Percentiles rank a stretch among this genome's conserved stretches.
phyloP scores from a whole-genome alignment of 1,140 invertebrate genomes.

The Akabosia matsudoensis region DNA sequence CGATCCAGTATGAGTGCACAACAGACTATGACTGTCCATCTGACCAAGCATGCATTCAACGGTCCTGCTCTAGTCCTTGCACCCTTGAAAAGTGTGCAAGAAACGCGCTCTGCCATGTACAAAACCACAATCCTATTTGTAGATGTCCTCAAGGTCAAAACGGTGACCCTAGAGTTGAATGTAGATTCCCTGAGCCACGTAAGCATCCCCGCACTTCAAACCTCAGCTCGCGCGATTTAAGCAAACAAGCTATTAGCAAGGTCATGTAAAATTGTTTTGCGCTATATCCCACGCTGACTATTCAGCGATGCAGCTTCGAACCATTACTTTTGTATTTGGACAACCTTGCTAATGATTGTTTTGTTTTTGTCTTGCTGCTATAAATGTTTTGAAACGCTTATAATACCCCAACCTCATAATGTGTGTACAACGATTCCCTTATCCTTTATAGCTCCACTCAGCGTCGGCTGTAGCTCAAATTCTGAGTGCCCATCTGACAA shows the following conservation, averaged over 20 bases:
- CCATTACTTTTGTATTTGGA: not conserved
- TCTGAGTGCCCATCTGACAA: constrained; percentile 48
- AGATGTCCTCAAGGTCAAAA: constrained; percentile 71
- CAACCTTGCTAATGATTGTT: not conserved
- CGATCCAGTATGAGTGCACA: constrained; percentile 64
- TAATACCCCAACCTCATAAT: not conserved
- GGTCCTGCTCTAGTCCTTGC: constrained; percentile 75
- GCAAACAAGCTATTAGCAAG: not conserved
- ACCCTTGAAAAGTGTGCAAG: constrained; percentile 65
- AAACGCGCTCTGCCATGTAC: constrained; percentile 72
- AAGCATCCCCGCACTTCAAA: constrained; percentile 15
- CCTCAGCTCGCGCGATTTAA: not conserved
- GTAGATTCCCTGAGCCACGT: constrained; percentile 43
- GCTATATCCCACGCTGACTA: too few relatives aligned
- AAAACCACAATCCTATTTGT: constrained; percentile 70
- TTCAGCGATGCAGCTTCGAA: not conserved
- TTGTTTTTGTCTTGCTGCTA: not conserved
- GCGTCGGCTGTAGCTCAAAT: constrained; percentile 38
- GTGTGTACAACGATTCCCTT: too few relatives aligned
- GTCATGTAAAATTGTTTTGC: too few relatives aligned
- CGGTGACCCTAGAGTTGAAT: constrained; percentile 66
- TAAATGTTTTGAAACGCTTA: not conserved
- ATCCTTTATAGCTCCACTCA: constrained; percentile 25
- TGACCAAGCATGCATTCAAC: constrained; percentile 71
- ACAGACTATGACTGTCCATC: constrained; percentile 69